Evolutionary conservation across 2,113 vertebrate species (phyloP), one percentile per base, ranked within the genome.

Genomic region (Tetraodon nigroviridis): DNA sequence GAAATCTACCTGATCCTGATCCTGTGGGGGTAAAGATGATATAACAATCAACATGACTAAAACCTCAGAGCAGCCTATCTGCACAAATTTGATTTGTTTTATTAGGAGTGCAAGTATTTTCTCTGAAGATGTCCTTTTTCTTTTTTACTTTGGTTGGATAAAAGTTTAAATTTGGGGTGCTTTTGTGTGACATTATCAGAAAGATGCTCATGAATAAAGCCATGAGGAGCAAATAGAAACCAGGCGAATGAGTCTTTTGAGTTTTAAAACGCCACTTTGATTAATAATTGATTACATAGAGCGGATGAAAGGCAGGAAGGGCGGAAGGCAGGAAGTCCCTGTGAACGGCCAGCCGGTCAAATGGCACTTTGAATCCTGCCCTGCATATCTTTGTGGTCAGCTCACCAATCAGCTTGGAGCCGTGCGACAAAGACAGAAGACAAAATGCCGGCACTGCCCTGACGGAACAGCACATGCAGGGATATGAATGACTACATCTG

Each of bases 221-320:
- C 76, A 72, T 85, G 76, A 81, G 79, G 87, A 87, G 76, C 82
- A 46, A 46, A 46, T 8, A 5, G 44, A 46, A 46, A 17, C 89
- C 89, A 89, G 71, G 71, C 57, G 77, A 79, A 72, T 57, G 69
- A n/a, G n/a, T n/a, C n/a, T n/a, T 93, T 94, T 89, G 85, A 92
- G 89, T 93, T 87, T 93, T 92, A 94, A 96, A 91, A 90, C 88
- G 74, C 76, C 82, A 93, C 96, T 98, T 98, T 99, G 97, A 99
- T 99, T 92, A 96, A 98, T 99, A 98, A 96, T 99, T 95, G 95
- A 99, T 98, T 95, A 97, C 93, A 96, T 85, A 85, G 93, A 91
- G 89, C 91, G 79, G 94, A 95, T 98, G 93, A 99, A 99, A 98
- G 96, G 86, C 94, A 95, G 94, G 95, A 99, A 97, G 94, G 90